Evolutionary conservation across 2,113 vertebrate genomes (phyloP).

Genomic region (Chionodraco myersi): DNA sequence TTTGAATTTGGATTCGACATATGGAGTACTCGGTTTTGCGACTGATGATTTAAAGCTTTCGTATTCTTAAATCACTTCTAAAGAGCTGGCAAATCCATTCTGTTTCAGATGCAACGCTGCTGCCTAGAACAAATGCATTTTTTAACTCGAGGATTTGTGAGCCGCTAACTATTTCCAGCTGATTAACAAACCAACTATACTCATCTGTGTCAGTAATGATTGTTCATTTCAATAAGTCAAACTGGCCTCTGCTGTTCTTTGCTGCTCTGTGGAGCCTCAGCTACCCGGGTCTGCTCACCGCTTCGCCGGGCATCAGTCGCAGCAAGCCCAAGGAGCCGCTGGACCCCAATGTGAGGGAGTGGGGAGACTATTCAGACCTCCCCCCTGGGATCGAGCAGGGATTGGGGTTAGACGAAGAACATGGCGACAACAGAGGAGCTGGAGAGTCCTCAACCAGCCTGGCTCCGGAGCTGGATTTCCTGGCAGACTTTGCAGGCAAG

Average conservation of each 20-base stretch:
- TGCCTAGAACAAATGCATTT: background rate
- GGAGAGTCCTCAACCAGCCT: constrained; percentile 40
- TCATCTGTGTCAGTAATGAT: constrained; percentile 59
- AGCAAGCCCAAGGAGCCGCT: constrained; percentile 56
- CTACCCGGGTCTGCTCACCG: constrained; percentile 34
- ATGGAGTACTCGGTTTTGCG: constrained; percentile 23
- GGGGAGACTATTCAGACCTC: constrained; percentile 79
- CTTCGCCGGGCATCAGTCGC: constrained; percentile 36
- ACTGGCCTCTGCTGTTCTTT: constrained; percentile 60
- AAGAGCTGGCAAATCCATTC: constrained; percentile 7
- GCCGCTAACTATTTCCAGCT: constrained; percentile 28
- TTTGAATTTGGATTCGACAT: constrained; percentile 18
- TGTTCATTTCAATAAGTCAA: constrained; percentile 41
- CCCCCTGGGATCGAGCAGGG: constrained; percentile 54
- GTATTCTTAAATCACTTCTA: background rate
- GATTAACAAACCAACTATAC: constrained; percentile 16
- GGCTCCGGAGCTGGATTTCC: constrained; percentile 77
- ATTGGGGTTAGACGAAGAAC: constrained; percentile 56
- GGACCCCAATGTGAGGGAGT: constrained; percentile 77
- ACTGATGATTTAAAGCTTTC: background rate
- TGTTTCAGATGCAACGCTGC: constrained; percentile 27
- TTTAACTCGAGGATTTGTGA: constrained; percentile 18
- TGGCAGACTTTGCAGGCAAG: constrained; percentile 81
- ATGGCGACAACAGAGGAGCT: constrained; percentile 34
- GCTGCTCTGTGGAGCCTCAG: constrained; percentile 69